Evolutionary conservation across 1,140 invertebrate genomes (phyloP).

Genomic region (Papilio glaucus): DNA sequence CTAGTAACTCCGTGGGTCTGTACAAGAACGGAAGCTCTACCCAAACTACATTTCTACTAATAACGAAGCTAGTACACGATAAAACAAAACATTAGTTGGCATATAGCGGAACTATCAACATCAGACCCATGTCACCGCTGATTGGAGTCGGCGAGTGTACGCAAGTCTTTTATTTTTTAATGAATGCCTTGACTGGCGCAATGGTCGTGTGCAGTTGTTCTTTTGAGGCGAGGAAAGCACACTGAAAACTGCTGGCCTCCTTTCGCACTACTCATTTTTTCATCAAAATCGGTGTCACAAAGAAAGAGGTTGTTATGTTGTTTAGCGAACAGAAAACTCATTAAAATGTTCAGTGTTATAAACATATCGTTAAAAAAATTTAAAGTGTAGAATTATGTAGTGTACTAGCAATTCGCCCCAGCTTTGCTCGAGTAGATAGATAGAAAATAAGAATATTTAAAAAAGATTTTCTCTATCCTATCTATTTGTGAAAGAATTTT

Average conservation of each 20-base stretch:
- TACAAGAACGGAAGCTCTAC: too few species aligned
- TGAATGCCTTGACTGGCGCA: conserved; percentile 30
- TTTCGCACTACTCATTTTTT: conserved; percentile 33
- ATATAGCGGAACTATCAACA: not conserved
- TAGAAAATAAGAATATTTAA: too few species aligned
- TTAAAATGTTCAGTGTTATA: not conserved
- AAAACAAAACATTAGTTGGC: not conserved
- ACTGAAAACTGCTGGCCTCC: conserved; percentile 26
- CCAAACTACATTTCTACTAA: too few species aligned
- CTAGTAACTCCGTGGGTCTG: too few species aligned
- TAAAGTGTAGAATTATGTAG: too few species aligned
- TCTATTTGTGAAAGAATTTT: too few species aligned
- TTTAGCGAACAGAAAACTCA: conserved; percentile 14
- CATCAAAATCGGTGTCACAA: conserved; percentile 29
- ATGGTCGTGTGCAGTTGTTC: conserved; percentile 29
- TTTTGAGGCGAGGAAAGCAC: conserved; percentile 21
- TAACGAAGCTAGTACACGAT: not conserved
- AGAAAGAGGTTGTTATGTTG: conserved; percentile 30
- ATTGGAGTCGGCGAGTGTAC: conserved; percentile 2
- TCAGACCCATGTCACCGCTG: conserved; percentile 7
- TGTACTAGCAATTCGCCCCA: too few species aligned
- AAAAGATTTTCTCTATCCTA: too few species aligned
- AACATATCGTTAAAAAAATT: too few species aligned
- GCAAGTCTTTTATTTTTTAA: conserved; percentile 24
- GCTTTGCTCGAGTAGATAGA: too few species aligned